Evolutionary conservation across 2,888 invertebrate genomes (phyloP), one percentile per base, ranked within the genome.

Genomic region (Strigamia crassipes): DNA sequence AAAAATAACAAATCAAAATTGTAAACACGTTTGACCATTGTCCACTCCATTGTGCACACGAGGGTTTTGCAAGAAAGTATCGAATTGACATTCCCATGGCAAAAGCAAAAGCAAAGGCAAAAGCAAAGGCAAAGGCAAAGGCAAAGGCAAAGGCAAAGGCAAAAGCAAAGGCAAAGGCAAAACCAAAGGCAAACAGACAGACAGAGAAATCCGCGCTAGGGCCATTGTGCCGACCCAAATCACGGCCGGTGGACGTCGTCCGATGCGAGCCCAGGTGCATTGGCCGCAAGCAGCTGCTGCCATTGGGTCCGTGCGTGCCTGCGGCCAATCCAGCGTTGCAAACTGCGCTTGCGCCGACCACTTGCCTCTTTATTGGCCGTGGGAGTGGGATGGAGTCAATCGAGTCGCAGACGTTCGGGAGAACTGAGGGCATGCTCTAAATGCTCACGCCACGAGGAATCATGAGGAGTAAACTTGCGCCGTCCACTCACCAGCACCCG

Each of bases 201-300:
- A 9, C 13, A 9, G n/a, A 4, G n/a, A n/a, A n/a, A n/a, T n/a
- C 51, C 13, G n/a, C n/a, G n/a, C n/a, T n/a, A n/a, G 51, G 51
- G 51, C 51, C 51, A 51, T 51, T 51, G 51, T 51, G 51, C 51
- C 51, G 51, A 51, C 51, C 51, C 51, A 51, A 51, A 51, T 51
- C 51, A 51, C 51, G 51, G 51, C 51, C 10, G 51, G 51, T 51
- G 51, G 51, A 51, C 51, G 51, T 3, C 51, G 51, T 51, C 51
- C 51, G 51, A 51, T 34, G 34, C 34, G 34, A 51, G 15, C 51
- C 51, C 51, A 51, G 51, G 51, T 51, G 51, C 51, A 51, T 51
- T 51, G 51, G 51, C 51, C 51, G 51, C 51, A 9, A 51, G 51
- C 51, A 51, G 51, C 51, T 51, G 51, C 51, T 51, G 51, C 51